These are phyloP conservation scores for Hirtodrosophila confusa DNA, from an alignment of 2,888 invertebrate species.

Conservation along the genomic window DNA sequence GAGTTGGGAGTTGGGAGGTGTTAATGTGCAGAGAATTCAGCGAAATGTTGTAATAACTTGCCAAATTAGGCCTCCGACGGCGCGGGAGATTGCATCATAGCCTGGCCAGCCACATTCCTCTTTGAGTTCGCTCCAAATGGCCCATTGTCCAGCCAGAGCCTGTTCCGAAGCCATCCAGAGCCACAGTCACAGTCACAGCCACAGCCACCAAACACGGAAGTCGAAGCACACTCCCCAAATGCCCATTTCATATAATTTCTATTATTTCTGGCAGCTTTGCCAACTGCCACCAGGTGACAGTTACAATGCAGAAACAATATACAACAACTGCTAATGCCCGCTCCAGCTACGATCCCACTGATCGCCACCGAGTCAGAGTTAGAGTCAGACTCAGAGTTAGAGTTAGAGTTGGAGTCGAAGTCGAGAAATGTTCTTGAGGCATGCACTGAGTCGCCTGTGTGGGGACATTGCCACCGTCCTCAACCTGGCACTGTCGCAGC, in stretches of 20 bases:
- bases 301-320: conserved; percentile 77
- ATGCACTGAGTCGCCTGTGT: conserved; percentile 29
- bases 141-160: conserved; percentile 58
- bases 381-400: conserved; percentile 16
- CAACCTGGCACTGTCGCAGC: conserved; percentile 46
- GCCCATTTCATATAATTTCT: conserved; percentile 78
- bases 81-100: conserved; percentile 53
- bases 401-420: conserved; percentile 11
- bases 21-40: conserved; percentile 42
- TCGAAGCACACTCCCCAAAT: conserved; percentile 72
- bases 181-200: conserved; percentile 8
- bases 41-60: conserved; percentile 62
- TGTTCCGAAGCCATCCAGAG: not conserved
- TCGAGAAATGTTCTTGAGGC: conserved; percentile 41
- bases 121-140: conserved; percentile 48
- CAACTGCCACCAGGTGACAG: conserved; percentile 75
- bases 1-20: conserved; percentile 46
- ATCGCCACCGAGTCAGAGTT: conserved; percentile 44
- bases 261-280: conserved; percentile 73
- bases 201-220: conserved; percentile 68
- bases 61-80: conserved; percentile 61
- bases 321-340: conserved; percentile 57
- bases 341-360: conserved; percentile 41
- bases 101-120: conserved; percentile 33
- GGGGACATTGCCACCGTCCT: conserved; percentile 60